Percentiles rank a stretch among this genome's conserved stretches.
phyloP scores from a whole-genome alignment of 2,113 vertebrate genomes.

The Garra rufa region DNA sequence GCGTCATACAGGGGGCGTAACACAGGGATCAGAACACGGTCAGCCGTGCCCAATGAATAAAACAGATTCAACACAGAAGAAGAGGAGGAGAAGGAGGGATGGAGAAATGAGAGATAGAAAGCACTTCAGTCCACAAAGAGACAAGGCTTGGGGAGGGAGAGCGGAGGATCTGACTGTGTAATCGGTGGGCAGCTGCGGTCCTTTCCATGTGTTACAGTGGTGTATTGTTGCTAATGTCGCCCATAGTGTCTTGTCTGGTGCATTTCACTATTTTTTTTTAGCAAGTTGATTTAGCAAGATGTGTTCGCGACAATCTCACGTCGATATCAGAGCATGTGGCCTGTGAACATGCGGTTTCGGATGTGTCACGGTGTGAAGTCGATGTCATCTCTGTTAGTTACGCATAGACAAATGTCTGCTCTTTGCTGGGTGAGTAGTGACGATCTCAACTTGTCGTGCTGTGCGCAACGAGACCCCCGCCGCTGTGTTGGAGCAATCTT shows the following conservation, averaged over 20 bases:
- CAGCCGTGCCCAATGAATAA: constrained; percentile 48
- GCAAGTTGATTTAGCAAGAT: constrained; percentile 20
- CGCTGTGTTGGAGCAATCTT: constrained; percentile 36
- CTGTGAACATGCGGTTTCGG: constrained; percentile 43
- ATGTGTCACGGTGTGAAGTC: constrained; percentile 37
- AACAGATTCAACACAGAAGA: constrained; percentile 71
- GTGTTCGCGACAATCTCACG: constrained; percentile 56
- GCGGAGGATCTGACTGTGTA: constrained; percentile 59
- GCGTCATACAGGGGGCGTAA: constrained; percentile 93
- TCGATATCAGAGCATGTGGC: constrained; percentile 19
- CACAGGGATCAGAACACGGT: constrained; percentile 84
- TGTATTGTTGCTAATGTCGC: constrained; percentile 62
- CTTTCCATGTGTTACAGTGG: constrained; percentile 67
- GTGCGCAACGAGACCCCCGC: constrained; percentile 39
- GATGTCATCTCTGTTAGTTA: constrained; percentile 39
- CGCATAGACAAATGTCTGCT: constrained; percentile 25
- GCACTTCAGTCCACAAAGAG: constrained; percentile 74
- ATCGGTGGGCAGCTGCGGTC: constrained; percentile 73
- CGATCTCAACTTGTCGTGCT: constrained; percentile 31
- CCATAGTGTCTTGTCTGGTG: constrained; percentile 63
- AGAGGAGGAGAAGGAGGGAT: constrained; percentile 63
- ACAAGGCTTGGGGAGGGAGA: constrained; percentile 51
- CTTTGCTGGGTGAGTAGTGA: constrained; percentile 38
- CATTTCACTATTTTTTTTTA: constrained; percentile 28
- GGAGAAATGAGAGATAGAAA: constrained; percentile 59